phyloP scores from a whole-genome alignment of 1,140 invertebrate genomes.

The Lepidurus apus region DNA sequence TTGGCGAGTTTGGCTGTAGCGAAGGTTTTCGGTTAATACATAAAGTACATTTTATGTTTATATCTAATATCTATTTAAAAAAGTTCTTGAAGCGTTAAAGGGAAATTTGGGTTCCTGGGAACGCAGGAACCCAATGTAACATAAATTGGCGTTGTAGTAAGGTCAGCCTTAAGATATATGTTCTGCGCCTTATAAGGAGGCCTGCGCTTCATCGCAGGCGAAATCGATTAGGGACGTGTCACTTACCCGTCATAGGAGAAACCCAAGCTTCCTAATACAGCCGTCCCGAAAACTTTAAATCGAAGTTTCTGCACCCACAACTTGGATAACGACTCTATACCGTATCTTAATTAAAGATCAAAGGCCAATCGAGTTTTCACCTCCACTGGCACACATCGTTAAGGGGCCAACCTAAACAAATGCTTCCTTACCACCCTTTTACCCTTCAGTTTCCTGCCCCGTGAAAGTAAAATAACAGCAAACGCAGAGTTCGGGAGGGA shows the following conservation, averaged over 20 bases:
- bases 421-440: too few species aligned
- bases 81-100: too few species aligned
- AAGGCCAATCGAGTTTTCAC: background rate
- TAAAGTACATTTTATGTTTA: too few species aligned
- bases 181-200: background rate
- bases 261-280: background rate
- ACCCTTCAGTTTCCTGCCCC: too few species aligned
- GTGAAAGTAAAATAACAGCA: background rate
- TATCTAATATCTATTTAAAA: too few species aligned
- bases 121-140: too few species aligned
- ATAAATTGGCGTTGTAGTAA: background rate
- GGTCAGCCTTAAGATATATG: background rate
- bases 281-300: background rate
- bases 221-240: slow-evolving; percentile 18
- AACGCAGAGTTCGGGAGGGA: background rate
- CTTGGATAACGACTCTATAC: background rate
- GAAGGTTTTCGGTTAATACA: background rate
- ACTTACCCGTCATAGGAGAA: slow-evolving; percentile 17
- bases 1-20: background rate
- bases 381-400: background rate
- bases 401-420: too few species aligned
- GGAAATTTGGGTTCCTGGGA: too few species aligned
- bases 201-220: background rate
- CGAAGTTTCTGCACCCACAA: background rate
- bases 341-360: slow-evolving; percentile 8